Percentiles rank a stretch among this genome's conserved stretches.
Conservation (phyloP, 2,888 invertebrate species). For the Onthophagus sagittarius region DNA sequence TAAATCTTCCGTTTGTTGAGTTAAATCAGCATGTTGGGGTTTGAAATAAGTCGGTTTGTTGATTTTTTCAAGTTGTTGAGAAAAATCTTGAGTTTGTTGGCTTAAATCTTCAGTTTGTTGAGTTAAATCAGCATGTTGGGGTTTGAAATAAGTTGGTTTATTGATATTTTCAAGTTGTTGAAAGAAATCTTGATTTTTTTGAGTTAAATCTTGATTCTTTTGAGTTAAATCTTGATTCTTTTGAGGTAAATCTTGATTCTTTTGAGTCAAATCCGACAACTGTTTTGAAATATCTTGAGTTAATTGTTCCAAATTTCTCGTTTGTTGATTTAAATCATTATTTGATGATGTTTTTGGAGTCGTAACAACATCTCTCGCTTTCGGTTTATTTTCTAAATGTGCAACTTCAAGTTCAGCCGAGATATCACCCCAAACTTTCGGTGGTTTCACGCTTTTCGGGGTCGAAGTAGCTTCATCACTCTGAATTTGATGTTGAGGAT, state of each 20-base stretch:
- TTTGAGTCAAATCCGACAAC: slow-evolving; percentile 28
- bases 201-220: slow-evolving; percentile 26
- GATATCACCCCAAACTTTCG: not conserved
- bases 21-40: slow-evolving; percentile 27
- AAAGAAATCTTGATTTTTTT: slow-evolving; percentile 36
- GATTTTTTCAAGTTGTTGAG: slow-evolving; percentile 31
- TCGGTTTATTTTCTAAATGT: not conserved
- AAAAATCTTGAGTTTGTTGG: slow-evolving; percentile 36
- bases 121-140: slow-evolving; percentile 28
- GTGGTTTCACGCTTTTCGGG: not conserved
- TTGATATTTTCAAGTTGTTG: slow-evolving; percentile 31
- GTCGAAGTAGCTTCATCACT: not conserved
- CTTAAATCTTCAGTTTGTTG: slow-evolving; percentile 27
- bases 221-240: no score
- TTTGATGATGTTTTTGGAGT: not conserved
- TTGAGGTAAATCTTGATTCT: slow-evolving; percentile 37
- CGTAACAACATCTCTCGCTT: not conserved
- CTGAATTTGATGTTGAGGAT: slow-evolving; percentile 7
- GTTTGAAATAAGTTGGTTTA: slow-evolving; percentile 29
- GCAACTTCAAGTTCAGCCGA: not conserved
- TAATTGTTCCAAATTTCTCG: slow-evolving; percentile 13
- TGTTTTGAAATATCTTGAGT: slow-evolving; percentile 22
- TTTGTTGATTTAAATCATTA: slow-evolving; percentile 6
- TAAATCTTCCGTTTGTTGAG: slow-evolving; percentile 28
- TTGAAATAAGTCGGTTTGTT: slow-evolving; percentile 30